These are phyloP conservation scores for Pardosa pseudoannulata DNA, from an alignment of 2,888 invertebrate genomes.

Conservation along the genomic window DNA sequence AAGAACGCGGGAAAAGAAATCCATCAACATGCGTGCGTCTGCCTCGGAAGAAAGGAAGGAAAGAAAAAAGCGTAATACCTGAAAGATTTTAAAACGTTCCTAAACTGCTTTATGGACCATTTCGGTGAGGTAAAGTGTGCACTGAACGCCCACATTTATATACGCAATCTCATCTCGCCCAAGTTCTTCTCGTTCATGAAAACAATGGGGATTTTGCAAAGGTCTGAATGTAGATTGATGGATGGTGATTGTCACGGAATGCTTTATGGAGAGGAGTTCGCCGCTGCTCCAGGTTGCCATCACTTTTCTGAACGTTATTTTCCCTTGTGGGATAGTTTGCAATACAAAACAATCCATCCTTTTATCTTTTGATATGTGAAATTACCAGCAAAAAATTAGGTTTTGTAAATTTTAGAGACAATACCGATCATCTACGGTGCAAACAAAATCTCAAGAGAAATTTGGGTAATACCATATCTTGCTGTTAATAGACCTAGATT, in stretches of 20 bases:
- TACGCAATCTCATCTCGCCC: neutral
- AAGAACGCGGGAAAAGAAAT: neutral
- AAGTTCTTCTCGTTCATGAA: no score
- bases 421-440: no score
- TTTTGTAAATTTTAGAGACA: no score
- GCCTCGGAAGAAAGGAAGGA: neutral
- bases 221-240: constrained; percentile 6
- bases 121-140: neutral
- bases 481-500: no score
- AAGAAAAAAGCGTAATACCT: neutral
- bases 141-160: neutral
- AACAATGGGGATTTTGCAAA: neutral
- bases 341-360: no score
- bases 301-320: no score
- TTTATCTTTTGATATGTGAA: no score
- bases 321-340: no score
- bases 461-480: no score
- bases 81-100: constrained; percentile 6
- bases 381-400: no score
- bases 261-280: neutral
- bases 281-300: no score
- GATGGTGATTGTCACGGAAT: neutral
- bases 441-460: no score
- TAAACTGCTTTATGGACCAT: constrained; percentile 10
- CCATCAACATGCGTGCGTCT: neutral